A percentile compares a stretch with the other conserved stretches of the same genome.
Conservation (phyloP, 1,140 invertebrate species). For the Drosophila bifasciata region DNA sequence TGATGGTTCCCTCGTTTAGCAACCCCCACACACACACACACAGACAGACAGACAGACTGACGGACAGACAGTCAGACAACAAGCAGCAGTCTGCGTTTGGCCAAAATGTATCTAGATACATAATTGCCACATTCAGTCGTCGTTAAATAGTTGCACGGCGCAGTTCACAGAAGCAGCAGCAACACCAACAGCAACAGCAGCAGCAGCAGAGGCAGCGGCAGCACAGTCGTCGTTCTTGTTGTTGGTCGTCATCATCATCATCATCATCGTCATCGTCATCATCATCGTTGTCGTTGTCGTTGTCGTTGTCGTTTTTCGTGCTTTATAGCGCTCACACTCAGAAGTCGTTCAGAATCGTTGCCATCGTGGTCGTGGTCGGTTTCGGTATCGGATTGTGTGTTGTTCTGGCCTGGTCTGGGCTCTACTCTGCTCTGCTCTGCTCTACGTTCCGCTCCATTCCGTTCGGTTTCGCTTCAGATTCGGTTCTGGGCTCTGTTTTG, state of each 20-base stretch:
- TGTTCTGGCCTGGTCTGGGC: constrained; percentile 22
- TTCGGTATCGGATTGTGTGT: constrained; percentile 64
- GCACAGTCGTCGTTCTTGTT: constrained; percentile 37
- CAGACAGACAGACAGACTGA: constrained; percentile 13
- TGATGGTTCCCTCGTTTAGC: constrained; percentile 79
- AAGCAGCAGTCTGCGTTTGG: constrained; percentile 64
- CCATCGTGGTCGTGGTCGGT: constrained; percentile 73
- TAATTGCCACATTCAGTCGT: constrained; percentile 84
- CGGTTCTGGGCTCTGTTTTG: too few species aligned
- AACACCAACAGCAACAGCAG: constrained; percentile 25
- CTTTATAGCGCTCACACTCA: constrained; percentile 75
- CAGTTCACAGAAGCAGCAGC: constrained; percentile 66
- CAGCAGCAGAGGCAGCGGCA: constrained; percentile 19
- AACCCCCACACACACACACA: constrained; percentile 64
- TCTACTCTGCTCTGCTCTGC: background rate
- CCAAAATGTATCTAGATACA: constrained; percentile 84
- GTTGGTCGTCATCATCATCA: constrained; percentile 16
- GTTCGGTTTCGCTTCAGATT: too few species aligned
- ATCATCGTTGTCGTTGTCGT: constrained; percentile 7
- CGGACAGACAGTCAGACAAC: constrained; percentile 42
- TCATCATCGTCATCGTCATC: constrained; percentile 10
- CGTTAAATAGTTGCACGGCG: constrained; percentile 84
- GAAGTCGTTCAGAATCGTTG: constrained; percentile 79
- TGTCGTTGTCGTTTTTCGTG: constrained; percentile 58
- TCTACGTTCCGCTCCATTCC: too few species aligned